Evolutionary conservation across 2,113 vertebrate genomes (phyloP), one percentile per base, ranked within the genome.

Genomic region (Malurus melanocephalus): DNA sequence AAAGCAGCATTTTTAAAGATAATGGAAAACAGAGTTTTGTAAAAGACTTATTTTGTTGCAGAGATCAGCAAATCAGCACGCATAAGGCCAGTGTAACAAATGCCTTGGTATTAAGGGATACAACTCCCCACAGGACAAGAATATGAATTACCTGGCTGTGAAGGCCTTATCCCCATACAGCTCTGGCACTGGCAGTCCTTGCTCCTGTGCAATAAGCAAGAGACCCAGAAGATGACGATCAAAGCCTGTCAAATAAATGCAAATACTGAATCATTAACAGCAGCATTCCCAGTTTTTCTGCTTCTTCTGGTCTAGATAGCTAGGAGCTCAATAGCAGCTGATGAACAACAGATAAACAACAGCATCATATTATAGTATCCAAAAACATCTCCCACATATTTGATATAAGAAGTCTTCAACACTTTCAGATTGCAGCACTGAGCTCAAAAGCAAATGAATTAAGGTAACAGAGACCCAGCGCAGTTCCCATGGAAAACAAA

Each of bases 191-290:
- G 98, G 97, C 73, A 96, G 96, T 43, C 98, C 98, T 69, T 98
- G 97, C 80, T 99, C 98, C 92, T 98, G 98, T 77, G 99, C 98
- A 59, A 98, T 97, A 38, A 99, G 98, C 48, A 97, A 97, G 48
- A 99, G 97, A 55, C 99, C 99, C 68, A 99, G 93, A 40, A 99
- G 98, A 92, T 99, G 98, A 74, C 99, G 97, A 95, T 99, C 99
- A 97, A 99, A 99, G 71, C 99, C 99, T 99, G 95, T 38, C 35
- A 78, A 90, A 76, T 18, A 95, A 96, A 94, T 10, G 76, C 57
- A 94, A 94, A 67, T 22, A 90, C 16, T 38, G 28, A 32, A 91
- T 45, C 38, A 67, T 38, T 80, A 59, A 83, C 72, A 61, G 79
- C 87, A 89, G 55, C 21, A 35, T n/a, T 85, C 42, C 73, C n/a